These are phyloP conservation scores for Sebastes cheni DNA, from an alignment of 2,797 vertebrate species.

Conservation along the genomic window DNA sequence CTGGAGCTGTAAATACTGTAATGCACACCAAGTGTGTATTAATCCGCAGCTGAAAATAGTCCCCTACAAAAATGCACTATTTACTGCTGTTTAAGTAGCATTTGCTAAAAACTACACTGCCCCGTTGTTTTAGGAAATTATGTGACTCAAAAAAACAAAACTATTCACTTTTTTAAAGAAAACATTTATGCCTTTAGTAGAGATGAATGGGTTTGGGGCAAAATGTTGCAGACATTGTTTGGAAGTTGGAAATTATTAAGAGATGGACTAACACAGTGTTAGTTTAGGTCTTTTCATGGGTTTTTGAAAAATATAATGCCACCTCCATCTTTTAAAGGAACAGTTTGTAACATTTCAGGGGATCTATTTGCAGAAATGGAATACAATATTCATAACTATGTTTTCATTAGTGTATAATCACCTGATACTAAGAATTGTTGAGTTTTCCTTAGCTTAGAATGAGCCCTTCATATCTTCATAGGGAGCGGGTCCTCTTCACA, in stretches of 20 bases:
- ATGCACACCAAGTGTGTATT: neutral
- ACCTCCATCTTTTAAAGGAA: neutral
- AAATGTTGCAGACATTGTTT: neutral
- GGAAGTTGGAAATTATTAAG: neutral
- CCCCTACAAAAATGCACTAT: neutral
- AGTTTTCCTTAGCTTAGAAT: too few relatives aligned
- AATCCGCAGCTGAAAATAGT: neutral
- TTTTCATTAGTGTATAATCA: too few relatives aligned
- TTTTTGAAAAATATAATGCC: neutral
- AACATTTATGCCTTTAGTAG: neutral
- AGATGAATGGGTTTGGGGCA: neutral
- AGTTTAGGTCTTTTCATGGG: neutral
- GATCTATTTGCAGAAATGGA: too few relatives aligned
- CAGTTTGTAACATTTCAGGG: too few relatives aligned
- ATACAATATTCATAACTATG: too few relatives aligned
- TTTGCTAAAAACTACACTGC: neutral
- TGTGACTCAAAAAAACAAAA: neutral
- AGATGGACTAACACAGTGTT: rapidly evolving
- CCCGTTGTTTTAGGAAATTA: neutral
- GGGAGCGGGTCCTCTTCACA: too few relatives aligned
- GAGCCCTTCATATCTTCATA: too few relatives aligned
- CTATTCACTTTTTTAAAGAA: neutral
- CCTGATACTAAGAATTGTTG: rapidly evolving
- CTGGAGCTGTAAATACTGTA: neutral
- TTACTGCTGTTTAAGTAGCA: neutral